phyloP scores from a whole-genome alignment of 2,888 invertebrate genomes.

The Venusia cambrica region DNA sequence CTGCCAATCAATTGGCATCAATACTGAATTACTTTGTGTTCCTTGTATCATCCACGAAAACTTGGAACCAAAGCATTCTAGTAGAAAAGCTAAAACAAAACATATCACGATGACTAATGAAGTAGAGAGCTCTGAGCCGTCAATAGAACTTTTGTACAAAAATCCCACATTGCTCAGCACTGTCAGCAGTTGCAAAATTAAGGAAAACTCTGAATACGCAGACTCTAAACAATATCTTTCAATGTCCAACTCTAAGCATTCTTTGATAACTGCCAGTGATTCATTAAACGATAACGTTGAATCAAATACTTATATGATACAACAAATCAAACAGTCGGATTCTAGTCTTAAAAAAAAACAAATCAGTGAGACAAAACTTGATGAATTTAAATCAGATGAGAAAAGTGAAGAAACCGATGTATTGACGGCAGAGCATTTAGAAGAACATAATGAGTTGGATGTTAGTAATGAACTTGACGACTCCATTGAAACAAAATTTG shows the following conservation, averaged over 20 bases:
- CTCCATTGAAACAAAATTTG: slow-evolving; percentile 47
- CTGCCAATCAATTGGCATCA: slow-evolving; percentile 58
- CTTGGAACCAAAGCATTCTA: slow-evolving; percentile 38
- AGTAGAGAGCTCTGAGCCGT: slow-evolving; percentile 35
- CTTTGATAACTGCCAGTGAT: slow-evolving; percentile 30
- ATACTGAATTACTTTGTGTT: slow-evolving; percentile 63
- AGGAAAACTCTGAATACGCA: slow-evolving; percentile 33
- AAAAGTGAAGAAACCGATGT: slow-evolving; percentile 35
- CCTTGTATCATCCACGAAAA: slow-evolving; percentile 66
- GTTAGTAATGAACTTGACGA: slow-evolving; percentile 47
- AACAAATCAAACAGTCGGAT: slow-evolving; percentile 13
- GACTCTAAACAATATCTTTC: slow-evolving; percentile 38
- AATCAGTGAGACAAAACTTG: slow-evolving; percentile 15
- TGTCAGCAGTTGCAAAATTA: slow-evolving; percentile 41
- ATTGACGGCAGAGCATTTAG: slow-evolving; percentile 51
- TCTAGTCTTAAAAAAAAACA: slow-evolving; percentile 18
- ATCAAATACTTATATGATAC: slow-evolving; percentile 20
- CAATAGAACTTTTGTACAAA: slow-evolving; percentile 61
- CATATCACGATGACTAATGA: slow-evolving; percentile 21
- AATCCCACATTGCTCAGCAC: slow-evolving; percentile 57
- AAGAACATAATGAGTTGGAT: slow-evolving; percentile 54
- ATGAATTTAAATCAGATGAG: slow-evolving; percentile 15
- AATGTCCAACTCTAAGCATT: slow-evolving; percentile 31
- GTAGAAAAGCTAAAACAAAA: slow-evolving; percentile 32
- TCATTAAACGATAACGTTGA: slow-evolving; percentile 35